Evolutionary conservation across 2,888 invertebrate genomes (phyloP).

Genomic region (Macropis europaea): DNA sequence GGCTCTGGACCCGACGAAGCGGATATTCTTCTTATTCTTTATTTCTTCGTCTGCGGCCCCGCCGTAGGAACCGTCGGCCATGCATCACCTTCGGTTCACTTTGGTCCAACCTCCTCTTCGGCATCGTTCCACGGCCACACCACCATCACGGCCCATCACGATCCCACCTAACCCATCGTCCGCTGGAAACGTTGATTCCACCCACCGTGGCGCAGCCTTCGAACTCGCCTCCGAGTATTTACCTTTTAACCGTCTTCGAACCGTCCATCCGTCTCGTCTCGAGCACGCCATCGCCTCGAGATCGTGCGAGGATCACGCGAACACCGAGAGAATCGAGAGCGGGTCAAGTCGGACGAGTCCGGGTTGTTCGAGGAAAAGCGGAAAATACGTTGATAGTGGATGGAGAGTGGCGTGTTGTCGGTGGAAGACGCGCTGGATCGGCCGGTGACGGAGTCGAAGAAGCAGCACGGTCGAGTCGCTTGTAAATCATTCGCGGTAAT

Average conservation of each 20-base stretch:
- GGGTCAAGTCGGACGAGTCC: not conserved
- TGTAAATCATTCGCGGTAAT: constrained; percentile 62
- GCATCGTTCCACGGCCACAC: constrained; percentile 65
- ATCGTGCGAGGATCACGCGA: not conserved
- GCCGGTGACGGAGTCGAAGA: constrained; percentile 61
- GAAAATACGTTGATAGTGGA: not conserved
- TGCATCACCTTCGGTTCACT: constrained; percentile 79
- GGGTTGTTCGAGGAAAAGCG: not conserved
- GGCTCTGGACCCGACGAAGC: constrained; percentile 73
- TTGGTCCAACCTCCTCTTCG: constrained; percentile 75
- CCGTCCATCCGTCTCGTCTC: not conserved
- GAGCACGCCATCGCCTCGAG: not conserved
- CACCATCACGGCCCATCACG: constrained; percentile 70
- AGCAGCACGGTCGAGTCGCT: constrained; percentile 54
- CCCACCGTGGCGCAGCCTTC: constrained; percentile 68
- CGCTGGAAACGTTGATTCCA: constrained; percentile 74
- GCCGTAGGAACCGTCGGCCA: constrained; percentile 77
- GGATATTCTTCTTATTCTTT: constrained; percentile 78
- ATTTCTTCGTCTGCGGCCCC: constrained; percentile 72
- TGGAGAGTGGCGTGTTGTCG: not conserved
- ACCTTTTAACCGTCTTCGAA: constrained; percentile 27
- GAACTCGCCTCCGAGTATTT: constrained; percentile 22
- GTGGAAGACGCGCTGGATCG: constrained; percentile 18
- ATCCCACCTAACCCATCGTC: constrained; percentile 71
- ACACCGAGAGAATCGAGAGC: not conserved